Conservation (phyloP, 2,888 invertebrate genomes). For the Neoascia interrupta region DNA sequence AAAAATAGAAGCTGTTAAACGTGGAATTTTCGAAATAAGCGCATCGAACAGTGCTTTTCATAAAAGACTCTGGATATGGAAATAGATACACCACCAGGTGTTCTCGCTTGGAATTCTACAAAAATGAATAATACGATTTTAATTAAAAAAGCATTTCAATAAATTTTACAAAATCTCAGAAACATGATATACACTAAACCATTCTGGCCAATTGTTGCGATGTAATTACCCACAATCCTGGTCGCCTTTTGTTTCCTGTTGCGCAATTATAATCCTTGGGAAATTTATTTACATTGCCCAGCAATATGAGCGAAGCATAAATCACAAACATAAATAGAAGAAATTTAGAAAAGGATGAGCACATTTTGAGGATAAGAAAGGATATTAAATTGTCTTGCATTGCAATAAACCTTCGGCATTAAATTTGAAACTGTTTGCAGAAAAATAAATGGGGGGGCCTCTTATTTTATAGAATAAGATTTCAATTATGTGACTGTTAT, state of each 20-base stretch:
- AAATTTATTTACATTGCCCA: conserved; percentile 55
- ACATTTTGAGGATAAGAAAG: conserved; percentile 27
- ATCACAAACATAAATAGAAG: conserved; percentile 43
- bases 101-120: background rate
- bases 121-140: conserved; percentile 29
- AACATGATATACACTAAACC: conserved; percentile 19
- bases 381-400: no score
- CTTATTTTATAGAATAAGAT: no score
- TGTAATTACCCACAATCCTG: conserved; percentile 28
- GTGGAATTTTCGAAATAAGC: no score
- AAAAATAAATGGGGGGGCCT: no score
- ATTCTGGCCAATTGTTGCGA: conserved; percentile 19
- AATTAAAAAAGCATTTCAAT: conserved; percentile 48
- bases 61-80: no score
- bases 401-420: no score
- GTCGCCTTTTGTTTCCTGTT: conserved; percentile 39
- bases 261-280: conserved; percentile 50
- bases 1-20: conserved; percentile 25
- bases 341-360: conserved; percentile 37
- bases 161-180: conserved; percentile 26
- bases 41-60: no score
- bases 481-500: no score
- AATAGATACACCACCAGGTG: conserved; percentile 11
- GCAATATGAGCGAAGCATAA: conserved; percentile 42
- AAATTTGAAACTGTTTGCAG: no score